Conservation (phyloP, 2,113 vertebrate species). For the Nanorana parkeri region DNA sequence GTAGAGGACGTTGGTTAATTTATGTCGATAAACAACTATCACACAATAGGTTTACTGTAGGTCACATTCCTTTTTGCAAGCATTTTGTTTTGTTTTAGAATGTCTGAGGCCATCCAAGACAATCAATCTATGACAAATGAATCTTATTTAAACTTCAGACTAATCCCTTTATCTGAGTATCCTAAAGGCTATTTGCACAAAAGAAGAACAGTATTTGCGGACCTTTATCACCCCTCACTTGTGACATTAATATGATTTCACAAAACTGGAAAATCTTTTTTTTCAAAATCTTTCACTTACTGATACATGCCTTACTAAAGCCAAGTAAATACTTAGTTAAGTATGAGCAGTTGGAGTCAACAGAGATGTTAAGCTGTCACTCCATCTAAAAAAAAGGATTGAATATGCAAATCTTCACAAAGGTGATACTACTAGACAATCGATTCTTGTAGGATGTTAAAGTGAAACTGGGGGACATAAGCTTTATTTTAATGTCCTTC, state of each 20-base stretch:
- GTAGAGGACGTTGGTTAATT: not conserved
- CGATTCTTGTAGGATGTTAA: no score
- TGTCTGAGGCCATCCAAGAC: not conserved
- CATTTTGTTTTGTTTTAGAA: constrained; percentile 45
- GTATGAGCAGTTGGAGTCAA: not conserved
- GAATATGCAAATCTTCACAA: no score
- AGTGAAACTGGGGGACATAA: no score
- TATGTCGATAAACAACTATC: not conserved
- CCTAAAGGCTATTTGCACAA: constrained; percentile 12
- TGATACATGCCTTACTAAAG: not conserved
- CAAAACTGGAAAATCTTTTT: no score
- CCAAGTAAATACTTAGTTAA: not conserved
- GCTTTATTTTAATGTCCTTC: no score
- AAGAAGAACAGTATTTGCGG: constrained; percentile 15
- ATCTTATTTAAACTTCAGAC: constrained; percentile 37
- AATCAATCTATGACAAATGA: constrained; percentile 40
- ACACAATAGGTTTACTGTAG: not conserved
- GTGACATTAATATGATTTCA: constrained; percentile 15
- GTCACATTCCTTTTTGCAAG: constrained; percentile 36
- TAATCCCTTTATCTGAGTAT: constrained; percentile 46
- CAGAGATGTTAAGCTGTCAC: not conserved
- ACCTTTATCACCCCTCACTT: constrained; percentile 12
- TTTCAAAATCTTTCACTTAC: no score
- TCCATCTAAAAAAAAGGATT: not conserved
- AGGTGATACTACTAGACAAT: no score